Percentiles rank a stretch among this genome's conserved stretches.
Evolutionary conservation across 1,140 invertebrate species (phyloP).

Genomic region (Zaprionus vittiger): DNA sequence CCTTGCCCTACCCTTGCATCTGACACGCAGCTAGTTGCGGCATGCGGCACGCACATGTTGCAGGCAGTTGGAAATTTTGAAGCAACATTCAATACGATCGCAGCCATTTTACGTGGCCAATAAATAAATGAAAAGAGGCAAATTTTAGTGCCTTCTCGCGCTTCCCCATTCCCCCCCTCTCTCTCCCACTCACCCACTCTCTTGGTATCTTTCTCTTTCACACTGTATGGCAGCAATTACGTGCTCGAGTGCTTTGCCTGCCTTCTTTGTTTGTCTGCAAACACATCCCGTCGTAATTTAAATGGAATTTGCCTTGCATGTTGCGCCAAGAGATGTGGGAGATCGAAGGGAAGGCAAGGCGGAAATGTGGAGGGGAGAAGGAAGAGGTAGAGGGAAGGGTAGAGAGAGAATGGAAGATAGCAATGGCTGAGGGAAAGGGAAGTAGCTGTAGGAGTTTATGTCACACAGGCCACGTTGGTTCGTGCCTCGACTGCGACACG

Average conservation of each 20-base stretch:
- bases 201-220: conserved; percentile 31
- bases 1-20: not conserved
- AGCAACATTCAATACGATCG: conserved; percentile 62
- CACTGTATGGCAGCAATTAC: conserved; percentile 55
- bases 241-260: conserved; percentile 30
- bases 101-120: conserved; percentile 62
- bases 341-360: not conserved
- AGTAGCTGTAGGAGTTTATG: not conserved
- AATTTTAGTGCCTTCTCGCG: not conserved
- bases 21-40: conserved; percentile 24
- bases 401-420: not conserved
- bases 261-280: conserved; percentile 3
- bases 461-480: conserved; percentile 10
- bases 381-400: too few species aligned
- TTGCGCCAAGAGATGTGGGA: not conserved
- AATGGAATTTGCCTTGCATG: conserved; percentile 43
- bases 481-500: conserved; percentile 32
- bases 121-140: conserved; percentile 66
- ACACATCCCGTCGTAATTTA: conserved; percentile 24
- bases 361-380: too few species aligned
- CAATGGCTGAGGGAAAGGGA: not conserved
- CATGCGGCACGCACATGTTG: conserved; percentile 43
- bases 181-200: not conserved
- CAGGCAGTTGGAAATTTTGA: conserved; percentile 18
- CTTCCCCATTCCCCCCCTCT: too few species aligned